Conservation (phyloP, 1,140 invertebrate genomes). For the Drosophila parvula region DNA sequence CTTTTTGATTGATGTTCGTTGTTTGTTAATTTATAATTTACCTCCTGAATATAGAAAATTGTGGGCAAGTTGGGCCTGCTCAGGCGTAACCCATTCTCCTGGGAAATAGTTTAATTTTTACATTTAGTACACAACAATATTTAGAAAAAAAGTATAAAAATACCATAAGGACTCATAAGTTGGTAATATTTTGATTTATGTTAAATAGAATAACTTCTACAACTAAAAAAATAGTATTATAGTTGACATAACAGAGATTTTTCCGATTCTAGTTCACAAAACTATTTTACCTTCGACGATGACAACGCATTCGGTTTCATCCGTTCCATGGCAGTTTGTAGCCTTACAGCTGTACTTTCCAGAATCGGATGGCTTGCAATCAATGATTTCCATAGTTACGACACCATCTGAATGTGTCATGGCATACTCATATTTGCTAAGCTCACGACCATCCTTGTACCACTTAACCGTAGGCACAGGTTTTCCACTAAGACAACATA, state of each 20-base stretch:
- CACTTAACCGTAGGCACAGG: conserved; percentile 95
- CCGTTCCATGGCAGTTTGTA: conserved; percentile 95
- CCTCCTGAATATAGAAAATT: conserved; percentile 94
- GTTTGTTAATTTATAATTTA: conserved; percentile 73
- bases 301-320: conserved; percentile 97
- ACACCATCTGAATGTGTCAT: conserved; percentile 96
- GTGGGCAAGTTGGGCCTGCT: conserved; percentile 92
- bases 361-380: conserved; percentile 96
- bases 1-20: conserved; percentile 24
- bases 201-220: too few relatives aligned
- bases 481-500: conserved; percentile 97
- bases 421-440: conserved; percentile 95
- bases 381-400: conserved; percentile 97
- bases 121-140: conserved; percentile 39
- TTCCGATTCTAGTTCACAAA: not conserved
- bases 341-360: conserved; percentile 98
- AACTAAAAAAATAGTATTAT: too few relatives aligned
- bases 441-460: conserved; percentile 96
- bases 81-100: conserved; percentile 90
- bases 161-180: not conserved
- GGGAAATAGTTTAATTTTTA: conserved; percentile 70
- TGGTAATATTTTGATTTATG: not conserved
- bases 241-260: too few relatives aligned
- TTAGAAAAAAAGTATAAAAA: not conserved
- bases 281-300: conserved; percentile 95